A percentile compares a stretch with the other conserved stretches of the same genome.
Evolutionary conservation across 2,888 invertebrate genomes (phyloP).

Genomic region (Microplitis deprimator): DNA sequence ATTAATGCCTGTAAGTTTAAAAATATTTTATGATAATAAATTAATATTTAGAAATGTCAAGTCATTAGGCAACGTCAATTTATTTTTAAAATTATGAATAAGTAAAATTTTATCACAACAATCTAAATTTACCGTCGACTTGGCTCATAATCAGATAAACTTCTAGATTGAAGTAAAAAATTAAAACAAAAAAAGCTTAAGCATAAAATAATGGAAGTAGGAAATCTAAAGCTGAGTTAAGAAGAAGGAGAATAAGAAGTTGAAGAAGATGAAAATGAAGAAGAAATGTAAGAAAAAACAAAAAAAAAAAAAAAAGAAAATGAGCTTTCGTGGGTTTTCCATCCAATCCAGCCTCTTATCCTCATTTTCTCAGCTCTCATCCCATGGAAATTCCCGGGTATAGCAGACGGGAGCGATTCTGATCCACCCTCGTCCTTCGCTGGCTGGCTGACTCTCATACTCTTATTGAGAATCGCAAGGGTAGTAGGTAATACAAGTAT

Average conservation of each 20-base stretch:
- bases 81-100: too few relatives aligned
- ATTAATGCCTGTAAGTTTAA: too few relatives aligned
- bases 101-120: background rate
- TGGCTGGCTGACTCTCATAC: conserved; percentile 35
- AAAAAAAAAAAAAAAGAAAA: conserved; percentile 37
- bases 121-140: conserved; percentile 16
- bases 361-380: conserved; percentile 46
- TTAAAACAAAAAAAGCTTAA: background rate
- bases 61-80: too few relatives aligned
- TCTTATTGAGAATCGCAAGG: conserved; percentile 12
- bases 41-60: too few relatives aligned
- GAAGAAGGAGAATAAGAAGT: conserved; percentile 16
- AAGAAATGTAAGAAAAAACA: conserved; percentile 46
- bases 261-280: conserved; percentile 38
- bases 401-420: conserved; percentile 58
- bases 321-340: conserved; percentile 56
- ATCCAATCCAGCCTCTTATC: conserved; percentile 60
- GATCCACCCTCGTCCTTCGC: conserved; percentile 55
- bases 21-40: too few relatives aligned
- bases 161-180: background rate
- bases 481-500: conserved; percentile 24
- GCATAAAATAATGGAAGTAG: too few relatives aligned
- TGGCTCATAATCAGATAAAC: background rate
- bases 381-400: conserved; percentile 47
- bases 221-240: conserved; percentile 12